These are phyloP conservation scores for Eutrigla gurnardus DNA, from an alignment of 2,797 vertebrate species.

Conservation along the genomic window DNA sequence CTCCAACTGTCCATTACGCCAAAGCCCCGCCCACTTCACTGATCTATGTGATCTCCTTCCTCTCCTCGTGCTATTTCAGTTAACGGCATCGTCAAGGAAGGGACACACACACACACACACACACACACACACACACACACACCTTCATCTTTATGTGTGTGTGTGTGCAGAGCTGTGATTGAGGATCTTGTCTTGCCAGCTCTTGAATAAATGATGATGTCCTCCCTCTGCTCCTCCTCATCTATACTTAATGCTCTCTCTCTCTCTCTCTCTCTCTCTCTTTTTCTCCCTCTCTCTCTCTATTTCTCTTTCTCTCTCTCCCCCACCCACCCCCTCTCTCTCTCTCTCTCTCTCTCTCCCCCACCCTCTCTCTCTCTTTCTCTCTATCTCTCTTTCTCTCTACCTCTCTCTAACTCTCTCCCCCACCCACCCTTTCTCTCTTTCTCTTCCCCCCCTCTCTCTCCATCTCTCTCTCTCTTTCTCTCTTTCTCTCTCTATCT, in stretches of 20 bases:
- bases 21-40: no score
- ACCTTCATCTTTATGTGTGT: slow-evolving; percentile 1
- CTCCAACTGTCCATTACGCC: no score
- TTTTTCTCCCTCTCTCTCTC: neutral
- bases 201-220: slow-evolving; percentile 76
- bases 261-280: slow-evolving; percentile 1
- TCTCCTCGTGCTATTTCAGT: slow-evolving; percentile 12
- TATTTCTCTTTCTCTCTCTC: neutral
- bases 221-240: slow-evolving; percentile 67
- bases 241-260: slow-evolving; percentile 69
- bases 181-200: slow-evolving; percentile 55
- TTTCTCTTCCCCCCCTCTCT: no score
- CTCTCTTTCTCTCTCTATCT: no score
- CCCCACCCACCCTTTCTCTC: no score
- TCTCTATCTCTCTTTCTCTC: no score
- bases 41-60: neutral
- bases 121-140: no score
- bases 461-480: no score
- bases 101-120: no score
- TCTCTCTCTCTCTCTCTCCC: neutral
- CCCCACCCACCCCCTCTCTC: neutral
- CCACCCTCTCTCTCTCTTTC: neutral
- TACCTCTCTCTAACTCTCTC: no score
- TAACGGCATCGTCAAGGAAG: slow-evolving; percentile 5
- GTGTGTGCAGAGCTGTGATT: slow-evolving; percentile 46